Evolutionary conservation across 2,888 invertebrate species (phyloP), one percentile per base, ranked within the genome.

Genomic region (Nyleta sp.): DNA sequence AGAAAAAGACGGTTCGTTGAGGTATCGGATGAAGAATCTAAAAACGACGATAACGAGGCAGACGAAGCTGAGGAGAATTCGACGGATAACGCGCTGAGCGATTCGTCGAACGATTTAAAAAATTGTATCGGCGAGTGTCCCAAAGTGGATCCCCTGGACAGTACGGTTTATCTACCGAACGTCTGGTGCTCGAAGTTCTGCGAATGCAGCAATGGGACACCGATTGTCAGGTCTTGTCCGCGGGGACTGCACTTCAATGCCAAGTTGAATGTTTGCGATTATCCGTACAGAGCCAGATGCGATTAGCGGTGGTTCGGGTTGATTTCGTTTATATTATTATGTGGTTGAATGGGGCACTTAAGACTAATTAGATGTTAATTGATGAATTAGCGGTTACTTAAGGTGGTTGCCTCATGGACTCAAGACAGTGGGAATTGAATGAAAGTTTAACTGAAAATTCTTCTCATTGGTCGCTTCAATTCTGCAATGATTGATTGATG

Each of bases 161-260:
- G 53, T 20, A 62, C 75, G n/a, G 57, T 78, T 8, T 44, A 81
- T 11, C 60, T 84, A 28, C 70, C 81, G 0, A 80, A 85, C 22
- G 31, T 44, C 0, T 78, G 83, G 15, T 84, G 84, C 46, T 67
- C 72, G 0, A 84, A 84, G 44, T 86, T 83, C 72, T 86, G 86
- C 57, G 67, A 79, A 35, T 86, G 86, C 33, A 76, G 77, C 15
- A 72, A 70, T 17, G 80, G 81, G 5, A 2, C 18, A 15, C 55
- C 83, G 0, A 78, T 60, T 38, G 77, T 76, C 0, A 70, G 70
- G 13, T 1, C 55, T 4, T 86, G 86, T 52, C 81, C 80, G 7
- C 5, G 15, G 2, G 40, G 17, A 55, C 72, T 83, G 33, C 80
- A 80, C 40, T 84, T 81, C 38, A 83, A 52, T 70, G 60, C 75